Percentiles rank a stretch among this genome's conserved stretches.
These are phyloP conservation scores for Aleiodes testaceus DNA, from an alignment of 2,888 invertebrate species.

Conservation along the genomic window DNA sequence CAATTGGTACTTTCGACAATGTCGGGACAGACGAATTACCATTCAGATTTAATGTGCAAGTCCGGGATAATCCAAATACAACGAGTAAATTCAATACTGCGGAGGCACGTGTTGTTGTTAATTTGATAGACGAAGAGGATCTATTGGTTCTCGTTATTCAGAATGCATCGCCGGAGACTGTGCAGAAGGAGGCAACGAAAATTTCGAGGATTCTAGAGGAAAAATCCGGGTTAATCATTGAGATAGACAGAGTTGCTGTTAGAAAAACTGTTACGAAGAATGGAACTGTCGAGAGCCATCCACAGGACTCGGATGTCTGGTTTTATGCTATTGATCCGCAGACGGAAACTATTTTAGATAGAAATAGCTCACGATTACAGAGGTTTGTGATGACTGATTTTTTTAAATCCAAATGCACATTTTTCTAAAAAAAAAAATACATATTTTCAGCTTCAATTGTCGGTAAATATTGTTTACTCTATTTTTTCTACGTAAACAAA, in stretches of 20 bases:
- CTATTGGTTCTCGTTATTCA: conserved; percentile 86
- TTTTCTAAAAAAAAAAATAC: too few species aligned
- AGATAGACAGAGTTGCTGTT: conserved; percentile 88
- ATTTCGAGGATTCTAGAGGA: conserved; percentile 81
- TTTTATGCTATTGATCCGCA: conserved; percentile 88
- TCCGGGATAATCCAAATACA: conserved; percentile 82
- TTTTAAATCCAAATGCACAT: too few species aligned
- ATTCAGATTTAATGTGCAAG: conserved; percentile 78
- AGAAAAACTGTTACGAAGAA: conserved; percentile 83
- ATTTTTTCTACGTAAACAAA: conserved; percentile 6
- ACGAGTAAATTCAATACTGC: conserved; percentile 78
- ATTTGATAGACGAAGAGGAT: conserved; percentile 85
- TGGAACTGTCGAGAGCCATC: conserved; percentile 81
- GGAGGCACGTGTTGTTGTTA: conserved; percentile 81
- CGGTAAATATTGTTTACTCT: not conserved
- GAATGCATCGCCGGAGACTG: conserved; percentile 82
- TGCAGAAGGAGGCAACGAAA: conserved; percentile 76
- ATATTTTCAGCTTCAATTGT: too few species aligned
- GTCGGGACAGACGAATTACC: conserved; percentile 80
- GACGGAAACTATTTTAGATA: conserved; percentile 82
- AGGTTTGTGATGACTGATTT: conserved; percentile 73
- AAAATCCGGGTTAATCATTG: conserved; percentile 83
- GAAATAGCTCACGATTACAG: conserved; percentile 82
- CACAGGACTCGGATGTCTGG: conserved; percentile 88
- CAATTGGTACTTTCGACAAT: conserved; percentile 82